Evolutionary conservation across 2,888 invertebrate genomes (phyloP).

Genomic region (Apotomis betuletana): DNA sequence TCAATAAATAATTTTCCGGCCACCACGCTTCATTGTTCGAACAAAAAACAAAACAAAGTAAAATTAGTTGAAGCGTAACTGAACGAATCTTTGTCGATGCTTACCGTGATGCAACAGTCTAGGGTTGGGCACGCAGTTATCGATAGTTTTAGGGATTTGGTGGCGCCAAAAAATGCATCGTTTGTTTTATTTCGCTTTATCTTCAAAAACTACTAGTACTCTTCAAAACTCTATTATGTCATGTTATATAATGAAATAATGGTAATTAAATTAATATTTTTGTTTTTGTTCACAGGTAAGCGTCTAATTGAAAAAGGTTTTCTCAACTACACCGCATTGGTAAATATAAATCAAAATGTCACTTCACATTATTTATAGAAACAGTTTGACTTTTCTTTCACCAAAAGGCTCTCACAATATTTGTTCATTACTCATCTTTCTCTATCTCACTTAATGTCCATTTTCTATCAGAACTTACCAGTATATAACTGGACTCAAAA

Average conservation of each 20-base stretch:
- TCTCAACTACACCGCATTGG: background rate
- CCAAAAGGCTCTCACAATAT: no score
- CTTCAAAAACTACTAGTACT: no score
- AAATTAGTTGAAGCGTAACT: slow-evolving; percentile 71
- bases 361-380: no score
- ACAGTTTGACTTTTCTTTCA: no score
- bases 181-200: background rate
- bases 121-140: slow-evolving; percentile 43
- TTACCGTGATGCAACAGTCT: slow-evolving; percentile 63
- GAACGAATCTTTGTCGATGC: slow-evolving; percentile 64
- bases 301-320: background rate
- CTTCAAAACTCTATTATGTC: no score
- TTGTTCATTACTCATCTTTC: no score
- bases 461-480: no score
- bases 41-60: slow-evolving; percentile 69
- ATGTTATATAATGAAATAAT: no score
- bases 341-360: background rate
- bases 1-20: slow-evolving; percentile 66
- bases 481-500: no score
- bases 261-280: background rate
- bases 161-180: background rate
- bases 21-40: slow-evolving; percentile 61
- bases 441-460: no score
- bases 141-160: slow-evolving; percentile 27
- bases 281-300: slow-evolving; percentile 32